A percentile compares a stretch with the other conserved stretches of the same genome.
Conservation (phyloP, 2,888 invertebrate genomes). For the Ypsolopha sequella region DNA sequence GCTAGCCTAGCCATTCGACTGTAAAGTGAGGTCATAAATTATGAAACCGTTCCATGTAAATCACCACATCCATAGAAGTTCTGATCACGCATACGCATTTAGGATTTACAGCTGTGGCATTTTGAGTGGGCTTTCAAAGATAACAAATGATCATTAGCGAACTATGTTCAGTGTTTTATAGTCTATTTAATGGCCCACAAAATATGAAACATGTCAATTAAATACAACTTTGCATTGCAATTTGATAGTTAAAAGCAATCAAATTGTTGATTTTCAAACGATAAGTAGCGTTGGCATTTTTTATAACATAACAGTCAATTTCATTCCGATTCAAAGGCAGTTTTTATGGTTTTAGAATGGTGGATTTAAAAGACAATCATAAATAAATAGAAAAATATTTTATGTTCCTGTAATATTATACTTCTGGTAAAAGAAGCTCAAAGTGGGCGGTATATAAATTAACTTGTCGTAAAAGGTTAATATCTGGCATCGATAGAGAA, state of each 20-base stretch:
- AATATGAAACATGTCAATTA: slow-evolving; percentile 3
- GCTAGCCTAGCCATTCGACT: background rate
- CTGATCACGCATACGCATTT: background rate
- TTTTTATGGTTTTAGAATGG: background rate
- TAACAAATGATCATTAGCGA: background rate
- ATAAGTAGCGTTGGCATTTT: background rate
- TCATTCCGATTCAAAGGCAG: background rate
- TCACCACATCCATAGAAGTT: slow-evolving; percentile 15
- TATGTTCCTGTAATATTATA: slow-evolving; percentile 35
- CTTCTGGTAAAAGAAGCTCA: slow-evolving; percentile 27
- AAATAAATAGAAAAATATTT: slow-evolving; percentile 17
- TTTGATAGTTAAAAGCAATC: background rate
- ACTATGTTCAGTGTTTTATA: background rate
- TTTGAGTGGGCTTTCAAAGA: background rate
- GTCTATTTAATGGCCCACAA: background rate
- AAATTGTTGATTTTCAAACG: background rate
- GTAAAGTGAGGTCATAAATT: slow-evolving; percentile 41
- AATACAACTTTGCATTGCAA: background rate
- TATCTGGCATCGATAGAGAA: slow-evolving; percentile 32
- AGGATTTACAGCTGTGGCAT: background rate
- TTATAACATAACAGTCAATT: background rate
- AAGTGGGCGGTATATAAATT: slow-evolving; percentile 49
- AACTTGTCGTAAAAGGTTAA: slow-evolving; percentile 48
- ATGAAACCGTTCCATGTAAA: slow-evolving; percentile 56
- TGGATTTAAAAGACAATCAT: background rate